Evolutionary conservation across 2,888 invertebrate species (phyloP), one percentile per base, ranked within the genome.

Genomic region (Diadegma fenestrale): DNA sequence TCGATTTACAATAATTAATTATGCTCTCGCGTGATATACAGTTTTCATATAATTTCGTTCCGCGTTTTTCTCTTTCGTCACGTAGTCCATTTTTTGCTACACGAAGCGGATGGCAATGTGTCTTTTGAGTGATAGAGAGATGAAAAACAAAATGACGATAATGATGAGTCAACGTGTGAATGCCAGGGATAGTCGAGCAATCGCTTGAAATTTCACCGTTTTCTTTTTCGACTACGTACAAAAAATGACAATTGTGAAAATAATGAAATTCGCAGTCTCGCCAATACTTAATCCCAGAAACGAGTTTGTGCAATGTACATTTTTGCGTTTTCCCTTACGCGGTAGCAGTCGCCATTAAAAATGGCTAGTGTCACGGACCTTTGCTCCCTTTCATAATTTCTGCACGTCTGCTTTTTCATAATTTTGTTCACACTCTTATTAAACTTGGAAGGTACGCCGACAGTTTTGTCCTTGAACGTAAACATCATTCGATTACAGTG

Each of bases 1-100:
- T 88, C 86, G 80, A 85, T 87, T 87, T 85, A 87, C 86, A 87
- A 64, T 64, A 63, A 58, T 43, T 88, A 79, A 86, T 86, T 51
- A 82, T 78, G 69, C 73, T 64, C 80, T 82, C 77, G 45, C 54
- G 73, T 61, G 63, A 71, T 80, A 63, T 61, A 26, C 61, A 61
- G 45, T 54, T 22, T 41, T 58, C 19, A 54, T 43, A 66, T 64
- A 17, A 51, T 63, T 61, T 33, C 6, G 10, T 51, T 76, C 2
- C 22, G 45, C n/a, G n/a, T n/a, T n/a, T 80, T 71, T 14, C 45
- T 77, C 58, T 69, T 66, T 72, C 69, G 6, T 69, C 30, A 64
- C 80, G 54, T 54, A 63, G 54, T 54, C 26, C 5, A 58, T 64
- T 72, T 71, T 76, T 66, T 51, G 33, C 71, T 71, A 64, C 6